Evolutionary conservation across 2,888 invertebrate genomes (phyloP).

Genomic region (Aelia acuminata): DNA sequence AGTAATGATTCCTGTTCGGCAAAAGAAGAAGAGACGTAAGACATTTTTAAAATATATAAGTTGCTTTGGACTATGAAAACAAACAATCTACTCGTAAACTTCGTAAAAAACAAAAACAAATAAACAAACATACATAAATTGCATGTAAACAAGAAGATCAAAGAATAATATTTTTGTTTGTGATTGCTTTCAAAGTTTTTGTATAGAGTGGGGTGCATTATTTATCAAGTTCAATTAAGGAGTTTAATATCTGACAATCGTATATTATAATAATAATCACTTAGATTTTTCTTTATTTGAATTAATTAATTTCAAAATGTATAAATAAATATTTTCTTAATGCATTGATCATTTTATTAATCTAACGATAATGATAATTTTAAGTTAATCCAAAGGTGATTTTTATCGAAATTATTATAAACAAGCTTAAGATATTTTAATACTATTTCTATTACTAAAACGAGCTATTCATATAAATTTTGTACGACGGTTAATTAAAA

Average conservation of each 20-base stretch:
- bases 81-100: not conserved
- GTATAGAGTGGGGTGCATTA: not conserved
- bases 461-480: too few relatives aligned
- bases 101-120: not conserved
- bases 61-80: not conserved
- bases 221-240: not conserved
- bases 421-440: too few relatives aligned
- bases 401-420: too few relatives aligned
- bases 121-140: not conserved
- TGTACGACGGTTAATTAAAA: too few relatives aligned
- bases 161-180: not conserved
- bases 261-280: not conserved
- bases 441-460: too few relatives aligned
- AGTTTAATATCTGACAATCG: not conserved
- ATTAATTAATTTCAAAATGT: not conserved
- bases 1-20: not conserved
- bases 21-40: slow-evolving; percentile 42
- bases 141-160: not conserved
- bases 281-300: not conserved
- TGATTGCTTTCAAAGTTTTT: not conserved
- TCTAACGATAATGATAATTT: too few relatives aligned
- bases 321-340: too few relatives aligned
- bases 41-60: not conserved
- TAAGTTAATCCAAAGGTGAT: too few relatives aligned
- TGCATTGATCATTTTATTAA: too few relatives aligned